phyloP scores from a whole-genome alignment of 2,113 vertebrate species.

The Cisticola juncidis region DNA sequence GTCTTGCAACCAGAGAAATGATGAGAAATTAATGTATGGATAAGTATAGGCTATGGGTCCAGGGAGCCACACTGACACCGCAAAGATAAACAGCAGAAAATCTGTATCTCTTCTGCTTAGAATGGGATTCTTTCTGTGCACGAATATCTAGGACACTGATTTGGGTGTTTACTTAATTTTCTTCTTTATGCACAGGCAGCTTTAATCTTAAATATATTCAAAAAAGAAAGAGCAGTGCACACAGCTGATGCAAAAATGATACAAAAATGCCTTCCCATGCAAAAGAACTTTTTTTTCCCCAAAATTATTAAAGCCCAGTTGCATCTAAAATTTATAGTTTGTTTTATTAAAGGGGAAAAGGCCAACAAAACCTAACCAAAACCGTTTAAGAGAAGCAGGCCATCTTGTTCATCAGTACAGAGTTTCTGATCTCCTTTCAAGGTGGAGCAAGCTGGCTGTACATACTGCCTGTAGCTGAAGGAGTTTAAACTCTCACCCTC shows the following conservation, averaged over 20 bases:
- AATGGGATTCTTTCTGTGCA: not conserved
- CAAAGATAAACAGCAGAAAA: not conserved
- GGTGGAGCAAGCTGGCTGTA: not conserved
- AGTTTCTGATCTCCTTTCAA: rapidly evolving
- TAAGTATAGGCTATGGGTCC: not conserved
- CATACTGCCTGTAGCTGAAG: not conserved
- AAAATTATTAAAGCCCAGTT: not conserved
- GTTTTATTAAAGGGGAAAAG: not conserved
- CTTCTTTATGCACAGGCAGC: not conserved
- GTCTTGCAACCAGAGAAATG: not conserved
- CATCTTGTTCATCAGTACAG: not conserved
- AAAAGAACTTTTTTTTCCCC: not conserved
- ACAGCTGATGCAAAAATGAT: not conserved
- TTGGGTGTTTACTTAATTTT: not conserved
- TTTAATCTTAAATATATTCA: not conserved
- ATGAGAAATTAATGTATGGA: not conserved
- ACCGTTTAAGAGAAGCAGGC: not conserved
- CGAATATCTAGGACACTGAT: not conserved
- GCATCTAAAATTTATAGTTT: not conserved
- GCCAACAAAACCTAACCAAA: not conserved
- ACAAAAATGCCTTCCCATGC: not conserved
- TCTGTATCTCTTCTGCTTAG: not conserved
- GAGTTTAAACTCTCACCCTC: not conserved
- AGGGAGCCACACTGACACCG: not conserved
- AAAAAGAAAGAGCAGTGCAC: not conserved